phyloP scores from a whole-genome alignment of 2,888 invertebrate species.

The Calephelis perditalis region DNA sequence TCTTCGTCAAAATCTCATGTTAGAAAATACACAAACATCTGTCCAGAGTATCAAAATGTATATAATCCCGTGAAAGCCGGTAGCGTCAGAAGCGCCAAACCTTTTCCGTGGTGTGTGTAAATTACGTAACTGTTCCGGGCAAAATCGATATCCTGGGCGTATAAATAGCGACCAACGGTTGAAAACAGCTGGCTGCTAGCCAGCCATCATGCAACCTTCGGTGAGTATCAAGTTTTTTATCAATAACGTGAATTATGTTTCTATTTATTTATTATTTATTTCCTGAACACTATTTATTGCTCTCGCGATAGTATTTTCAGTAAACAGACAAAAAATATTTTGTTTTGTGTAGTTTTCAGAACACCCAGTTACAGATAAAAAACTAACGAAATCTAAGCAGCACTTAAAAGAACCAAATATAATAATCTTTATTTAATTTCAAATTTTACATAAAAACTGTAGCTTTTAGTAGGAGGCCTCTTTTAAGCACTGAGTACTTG shows the following conservation, averaged over 20 bases:
- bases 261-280: background rate
- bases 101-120: slow-evolving; percentile 50
- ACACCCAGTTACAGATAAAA: too few relatives aligned
- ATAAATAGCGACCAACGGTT: slow-evolving; percentile 66
- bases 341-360: too few relatives aligned
- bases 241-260: slow-evolving; percentile 10
- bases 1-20: slow-evolving; percentile 4
- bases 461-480: too few relatives aligned
- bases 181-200: slow-evolving; percentile 69
- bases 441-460: too few relatives aligned
- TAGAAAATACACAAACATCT: background rate
- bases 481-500: too few relatives aligned
- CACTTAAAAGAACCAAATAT: too few relatives aligned
- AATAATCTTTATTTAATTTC: too few relatives aligned
- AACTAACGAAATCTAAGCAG: too few relatives aligned
- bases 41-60: slow-evolving; percentile 35
- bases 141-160: slow-evolving; percentile 72
- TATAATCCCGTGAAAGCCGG: slow-evolving; percentile 46
- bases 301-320: too few relatives aligned
- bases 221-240: slow-evolving; percentile 42
- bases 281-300: background rate
- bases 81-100: slow-evolving; percentile 51
- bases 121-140: slow-evolving; percentile 71
- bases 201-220: slow-evolving; percentile 66
- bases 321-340: too few relatives aligned